Evolutionary conservation across 2,113 vertebrate genomes (phyloP), one percentile per base, ranked within the genome.

Genomic region (Ictidomys tridecemlineatus): DNA sequence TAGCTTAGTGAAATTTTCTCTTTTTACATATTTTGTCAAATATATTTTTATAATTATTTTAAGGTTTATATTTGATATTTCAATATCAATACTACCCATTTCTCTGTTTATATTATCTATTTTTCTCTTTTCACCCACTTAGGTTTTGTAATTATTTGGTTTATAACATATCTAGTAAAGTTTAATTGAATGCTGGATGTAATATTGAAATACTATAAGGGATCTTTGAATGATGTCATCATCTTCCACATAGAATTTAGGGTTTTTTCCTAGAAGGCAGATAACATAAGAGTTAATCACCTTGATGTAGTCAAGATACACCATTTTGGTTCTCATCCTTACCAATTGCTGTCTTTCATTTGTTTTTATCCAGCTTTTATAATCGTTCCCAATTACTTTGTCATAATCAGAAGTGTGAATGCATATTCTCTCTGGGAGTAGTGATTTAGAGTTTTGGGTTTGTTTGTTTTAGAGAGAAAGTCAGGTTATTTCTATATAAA

Each of bases 401-500:
- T 69, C 22, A 56, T 28, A 63, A 53, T 77, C 34, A 74, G 63
- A 89, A 67, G 48, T 80, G 13, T 73, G 74, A 95, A 76, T 70
- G 24, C 85, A 82, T 17, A 51, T 51, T 51, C 12, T 51, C 48
- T 13, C 48, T 51, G 12, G 48, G 48, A 51, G 48, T 51, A 51
- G 10, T 42, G 22, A 70, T 76, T 82, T 85, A n/a, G 13, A 82
- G 86, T 10, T 69, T 85, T 51, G 32, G 39, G 48, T 28, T 45
- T 8, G 45, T 51, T 76, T 76, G 84, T 89, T 67, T 96, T 85
- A 69, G 20, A 72, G 28, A 93, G 16, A 76, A 82, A 37, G 45
- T 80, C 3, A 20, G 69, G 42, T 82, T 51, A 93, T 96, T 82
- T 93, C 39, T 90, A 10, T 48, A 69, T 61, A 69, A 89, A 89